These are phyloP conservation scores for Ailurus styani DNA, from an alignment of 2,113 vertebrate species.

Conservation along the genomic window DNA sequence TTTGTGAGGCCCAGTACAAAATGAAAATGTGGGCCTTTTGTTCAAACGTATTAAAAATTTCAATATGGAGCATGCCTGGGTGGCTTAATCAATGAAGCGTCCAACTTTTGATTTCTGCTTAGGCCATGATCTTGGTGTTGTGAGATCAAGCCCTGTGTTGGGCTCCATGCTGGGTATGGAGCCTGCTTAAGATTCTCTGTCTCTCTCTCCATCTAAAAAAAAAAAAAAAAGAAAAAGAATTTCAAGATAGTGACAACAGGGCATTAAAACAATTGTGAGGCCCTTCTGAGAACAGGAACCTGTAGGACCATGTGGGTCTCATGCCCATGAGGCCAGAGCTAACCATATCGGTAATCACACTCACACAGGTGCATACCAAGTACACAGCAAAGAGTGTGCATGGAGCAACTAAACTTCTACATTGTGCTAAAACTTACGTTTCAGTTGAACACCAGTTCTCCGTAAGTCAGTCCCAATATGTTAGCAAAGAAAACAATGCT, in stretches of 20 bases:
- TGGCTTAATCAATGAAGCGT: background rate
- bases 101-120: background rate
- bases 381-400: background rate
- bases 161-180: background rate
- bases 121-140: background rate
- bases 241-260: background rate
- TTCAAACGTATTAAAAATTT: background rate
- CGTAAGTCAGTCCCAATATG: background rate
- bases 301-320: accelerated
- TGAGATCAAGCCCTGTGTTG: background rate
- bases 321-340: accelerated
- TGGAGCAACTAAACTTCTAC: background rate
- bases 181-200: background rate
- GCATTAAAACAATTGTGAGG: accelerated
- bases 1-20: background rate
- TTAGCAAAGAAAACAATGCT: background rate
- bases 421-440: background rate
- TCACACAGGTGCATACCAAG: accelerated
- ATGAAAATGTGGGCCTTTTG: background rate
- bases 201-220: background rate
- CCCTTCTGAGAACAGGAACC: background rate
- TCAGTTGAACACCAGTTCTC: background rate
- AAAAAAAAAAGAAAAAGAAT: background rate
- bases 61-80: background rate
- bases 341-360: accelerated